Evolutionary conservation across 2,888 invertebrate genomes (phyloP), one percentile per base, ranked within the genome.

Genomic region (Erannis defoliaria): DNA sequence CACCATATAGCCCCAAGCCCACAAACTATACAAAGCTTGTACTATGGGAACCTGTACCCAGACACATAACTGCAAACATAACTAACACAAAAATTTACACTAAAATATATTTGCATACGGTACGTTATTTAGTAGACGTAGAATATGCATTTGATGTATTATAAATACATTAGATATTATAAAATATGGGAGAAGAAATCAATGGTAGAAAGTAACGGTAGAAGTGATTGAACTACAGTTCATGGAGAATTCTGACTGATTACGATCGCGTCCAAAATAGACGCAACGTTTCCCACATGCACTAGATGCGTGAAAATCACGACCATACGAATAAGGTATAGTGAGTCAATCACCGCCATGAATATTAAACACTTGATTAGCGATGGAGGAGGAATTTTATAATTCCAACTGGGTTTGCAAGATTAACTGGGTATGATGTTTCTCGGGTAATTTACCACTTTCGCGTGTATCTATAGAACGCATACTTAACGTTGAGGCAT

Each of bases 281-380:
- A 55, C 31, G 19, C 18, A 46, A 49, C 14, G 21, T 43, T 56
- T 56, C 59, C 53, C 10, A 21, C 50, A 54, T 35, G 23, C 61
- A 23, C 16, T 42, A 37, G 29, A 12, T 5, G 45, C 50, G 55
- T 64, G 60, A 55, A 64, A 57, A 64, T 61, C 64, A 61, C 57
- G 61, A 29, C 33, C 16, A 54, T 42, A 33, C 45, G 42, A 50
- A 29, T 40, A 51, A 19, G 16, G 38, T 38, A 26, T 51, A 8
- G 35, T 51, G 38, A 38, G 40, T 49, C 54, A 55, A 48, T 29
- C 54, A 37, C n/a, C 46, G 42, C 43, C 49, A 55, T 50, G 49
- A 60, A 60, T 60, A 55, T 23, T 26, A 50, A 60, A 29, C 38
- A 18, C 14, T 31, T 12, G 46, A 29, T 29, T 48, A 19, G 29